These are phyloP conservation scores for Aphaenogaster rudis DNA, from an alignment of 1,140 invertebrate genomes.

Conservation along the genomic window DNA sequence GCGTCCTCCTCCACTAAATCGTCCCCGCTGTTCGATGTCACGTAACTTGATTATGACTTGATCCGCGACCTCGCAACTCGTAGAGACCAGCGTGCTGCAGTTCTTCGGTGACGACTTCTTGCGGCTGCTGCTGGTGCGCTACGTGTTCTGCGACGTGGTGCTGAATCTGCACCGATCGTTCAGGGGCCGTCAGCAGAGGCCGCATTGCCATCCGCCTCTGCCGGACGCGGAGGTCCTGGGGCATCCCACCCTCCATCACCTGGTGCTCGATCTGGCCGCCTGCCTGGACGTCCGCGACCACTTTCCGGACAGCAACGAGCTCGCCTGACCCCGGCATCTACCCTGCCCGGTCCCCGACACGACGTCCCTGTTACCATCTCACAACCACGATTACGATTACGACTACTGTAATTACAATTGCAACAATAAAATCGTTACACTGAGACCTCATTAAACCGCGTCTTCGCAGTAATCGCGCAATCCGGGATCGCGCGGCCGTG, in stretches of 20 bases:
- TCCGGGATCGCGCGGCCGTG: conserved; percentile 52
- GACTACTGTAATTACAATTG: conserved; percentile 85
- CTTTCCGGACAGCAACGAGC: conserved; percentile 91
- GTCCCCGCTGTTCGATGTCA: not conserved
- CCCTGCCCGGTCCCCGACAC: conserved; percentile 79
- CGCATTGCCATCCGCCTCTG: conserved; percentile 94
- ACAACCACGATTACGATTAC: conserved; percentile 84
- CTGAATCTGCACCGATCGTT: conserved; percentile 94
- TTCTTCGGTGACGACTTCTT: conserved; percentile 98
- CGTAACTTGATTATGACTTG: not conserved
- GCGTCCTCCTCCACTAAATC: conserved; percentile 12
- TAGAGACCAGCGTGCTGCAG: conserved; percentile 93
- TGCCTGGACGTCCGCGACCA: conserved; percentile 93
- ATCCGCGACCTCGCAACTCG: conserved; percentile 73
- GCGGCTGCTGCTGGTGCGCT: conserved; percentile 94
- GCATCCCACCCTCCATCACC: conserved; percentile 93
- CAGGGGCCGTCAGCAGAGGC: conserved; percentile 93
- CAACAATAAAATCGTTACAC: conserved; percentile 86
- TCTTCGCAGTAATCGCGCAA: conserved; percentile 77
- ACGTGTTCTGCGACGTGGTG: conserved; percentile 97
- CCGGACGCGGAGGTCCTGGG: conserved; percentile 96
- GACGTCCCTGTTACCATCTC: conserved; percentile 81
- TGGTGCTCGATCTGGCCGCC: conserved; percentile 93
- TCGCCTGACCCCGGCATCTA: conserved; percentile 90
- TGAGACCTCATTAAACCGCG: conserved; percentile 86